phyloP scores from a whole-genome alignment of 2,888 invertebrate species.

The Dermolepida albohirtum region DNA sequence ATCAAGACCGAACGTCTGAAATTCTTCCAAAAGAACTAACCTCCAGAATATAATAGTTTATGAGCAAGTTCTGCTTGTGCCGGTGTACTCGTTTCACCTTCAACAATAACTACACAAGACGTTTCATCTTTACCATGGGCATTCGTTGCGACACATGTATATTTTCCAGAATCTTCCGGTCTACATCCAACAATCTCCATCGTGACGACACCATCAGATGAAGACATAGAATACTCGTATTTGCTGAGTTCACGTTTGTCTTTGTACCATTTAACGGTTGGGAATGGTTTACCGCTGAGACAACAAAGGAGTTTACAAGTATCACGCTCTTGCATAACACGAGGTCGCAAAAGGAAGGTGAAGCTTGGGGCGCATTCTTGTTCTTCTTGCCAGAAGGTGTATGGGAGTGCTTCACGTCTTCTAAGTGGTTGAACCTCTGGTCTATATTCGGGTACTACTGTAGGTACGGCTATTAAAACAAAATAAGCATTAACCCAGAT shows the following conservation, averaged over 20 bases:
- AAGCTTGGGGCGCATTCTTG: conserved; percentile 95
- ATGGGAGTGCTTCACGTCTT: conserved; percentile 83
- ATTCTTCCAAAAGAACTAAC: conserved; percentile 57
- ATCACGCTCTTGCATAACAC: conserved; percentile 95
- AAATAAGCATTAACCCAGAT: conserved; percentile 24
- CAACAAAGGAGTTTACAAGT: conserved; percentile 98
- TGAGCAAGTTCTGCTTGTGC: conserved; percentile 88
- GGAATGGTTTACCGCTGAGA: conserved; percentile 93
- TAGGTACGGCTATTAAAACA: conserved; percentile 75
- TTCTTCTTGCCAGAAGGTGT: conserved; percentile 92
- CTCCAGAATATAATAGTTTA: conserved; percentile 89
- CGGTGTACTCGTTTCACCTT: conserved; percentile 82
- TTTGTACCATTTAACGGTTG: conserved; percentile 93
- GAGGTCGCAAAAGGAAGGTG: conserved; percentile 98
- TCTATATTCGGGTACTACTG: conserved; percentile 75
- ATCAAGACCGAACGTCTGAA: not conserved
- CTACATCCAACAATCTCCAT: conserved; percentile 96
- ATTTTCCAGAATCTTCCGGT: conserved; percentile 96
- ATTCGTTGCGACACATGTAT: conserved; percentile 94
- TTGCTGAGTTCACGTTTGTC: conserved; percentile 92
- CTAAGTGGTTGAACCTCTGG: conserved; percentile 79
- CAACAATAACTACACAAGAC: conserved; percentile 93
- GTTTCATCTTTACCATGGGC: conserved; percentile 96
- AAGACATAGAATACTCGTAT: conserved; percentile 90
- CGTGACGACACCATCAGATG: conserved; percentile 95